Evolutionary conservation across 2,113 vertebrate species (phyloP).

Genomic region (Riparia riparia): DNA sequence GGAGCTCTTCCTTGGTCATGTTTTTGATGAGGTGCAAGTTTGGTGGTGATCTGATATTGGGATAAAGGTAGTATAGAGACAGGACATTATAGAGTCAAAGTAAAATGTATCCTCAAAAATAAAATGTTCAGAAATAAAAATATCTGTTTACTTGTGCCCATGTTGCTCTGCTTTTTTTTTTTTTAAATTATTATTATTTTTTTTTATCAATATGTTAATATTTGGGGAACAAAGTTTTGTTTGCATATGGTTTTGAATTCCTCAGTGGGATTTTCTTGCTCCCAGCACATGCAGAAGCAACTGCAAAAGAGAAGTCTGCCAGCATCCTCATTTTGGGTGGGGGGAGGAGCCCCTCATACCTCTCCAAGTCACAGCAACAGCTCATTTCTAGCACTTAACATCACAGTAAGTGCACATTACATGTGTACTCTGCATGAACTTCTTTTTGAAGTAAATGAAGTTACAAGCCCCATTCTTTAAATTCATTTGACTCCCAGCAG

Average conservation of each 20-base stretch:
- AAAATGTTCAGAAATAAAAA: background rate
- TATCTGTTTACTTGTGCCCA: background rate
- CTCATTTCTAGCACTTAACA: background rate
- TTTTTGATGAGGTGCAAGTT: background rate
- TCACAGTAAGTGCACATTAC: background rate
- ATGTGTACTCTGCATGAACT: constrained; percentile 29
- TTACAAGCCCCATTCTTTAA: constrained; percentile 21
- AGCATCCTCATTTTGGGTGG: background rate
- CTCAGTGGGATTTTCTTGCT: background rate
- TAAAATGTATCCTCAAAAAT: background rate
- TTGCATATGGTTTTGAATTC: background rate
- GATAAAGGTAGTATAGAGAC: background rate
- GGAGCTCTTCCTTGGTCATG: background rate
- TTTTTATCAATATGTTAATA: background rate
- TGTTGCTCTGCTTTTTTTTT: background rate
- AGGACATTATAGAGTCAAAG: background rate
- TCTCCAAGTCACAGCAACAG: background rate
- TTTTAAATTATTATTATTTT: background rate
- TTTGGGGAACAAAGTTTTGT: background rate
- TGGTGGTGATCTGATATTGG: background rate
- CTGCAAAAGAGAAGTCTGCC: background rate
- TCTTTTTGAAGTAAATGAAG: constrained; percentile 33
- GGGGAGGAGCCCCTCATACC: background rate
- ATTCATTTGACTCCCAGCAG: constrained; percentile 16
- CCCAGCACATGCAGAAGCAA: background rate